Base-by-base conservation (phyloP, 2,797 vertebrate species). In the Cirrhinus molitorella region DNA sequence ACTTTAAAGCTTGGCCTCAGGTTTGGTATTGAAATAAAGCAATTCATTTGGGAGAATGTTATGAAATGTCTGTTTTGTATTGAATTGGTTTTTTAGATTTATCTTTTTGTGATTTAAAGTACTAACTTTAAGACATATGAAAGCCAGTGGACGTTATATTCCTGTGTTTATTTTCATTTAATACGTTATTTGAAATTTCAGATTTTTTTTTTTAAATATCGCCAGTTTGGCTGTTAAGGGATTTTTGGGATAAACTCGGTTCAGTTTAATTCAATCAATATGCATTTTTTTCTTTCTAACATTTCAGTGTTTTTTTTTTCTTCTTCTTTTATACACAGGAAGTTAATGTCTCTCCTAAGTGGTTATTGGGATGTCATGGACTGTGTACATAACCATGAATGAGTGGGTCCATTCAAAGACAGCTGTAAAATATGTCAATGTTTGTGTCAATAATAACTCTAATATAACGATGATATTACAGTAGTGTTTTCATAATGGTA, bases 21-120 rank as follows among this genome's bases (percentile, higher is more conserved):
- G 90, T 91, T 93, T 93, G 91, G 90, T 92, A 90, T 87, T 88
- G 85, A 88, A 91, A 90, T 88, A 65, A 90, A 89, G 89, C 72
- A 90, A 91, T 93, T 88, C 85, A 86, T 91, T 91, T 86, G 79
- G 82, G 84, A 88, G 88, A 90, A 90, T 90, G 37, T 90, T 87
- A 83, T 90, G 37, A 90, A 84, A 89, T 89, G 87, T 87, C 80
- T 81, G 65, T 88, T 87, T 88, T 83, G 31, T 84, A 34, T 81
- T 85, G 28, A 25, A 82, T 79, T 73, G 70, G 31, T 77, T 80
- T 83, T 61, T 57, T 68, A 55, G 47, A 37, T 53, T 85, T 73
- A 19, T 31, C 59, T 70, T 78, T 68, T 79, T 70, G 76, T 83
- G 51, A 77, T 76, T 43, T 84, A 25, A 79, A 79, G 61, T 83